Base-by-base conservation (phyloP, 2,888 invertebrate genomes). In the Drosophila austrosaltans region DNA sequence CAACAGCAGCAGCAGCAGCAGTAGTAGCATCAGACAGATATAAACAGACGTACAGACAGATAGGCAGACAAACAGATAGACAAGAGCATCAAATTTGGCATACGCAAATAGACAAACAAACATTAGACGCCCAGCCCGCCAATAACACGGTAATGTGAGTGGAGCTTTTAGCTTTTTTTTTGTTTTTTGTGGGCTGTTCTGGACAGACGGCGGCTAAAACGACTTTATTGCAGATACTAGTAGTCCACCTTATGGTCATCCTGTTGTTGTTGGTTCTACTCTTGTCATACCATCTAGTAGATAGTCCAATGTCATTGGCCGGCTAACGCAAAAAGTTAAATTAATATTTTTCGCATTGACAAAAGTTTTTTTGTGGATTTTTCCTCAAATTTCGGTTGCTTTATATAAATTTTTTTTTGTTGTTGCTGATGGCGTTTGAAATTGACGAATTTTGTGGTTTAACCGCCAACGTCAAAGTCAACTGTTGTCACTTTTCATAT, bases 381-480 rank as follows among this genome's bases (percentile, higher is more conserved):
- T 42, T 53, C 53, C 2, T 16, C 22, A 42, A 22, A 61, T 54
- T 64, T 53, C 54, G 48, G 5, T 42, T 8, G 8, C 2, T 36
- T 8, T 36, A 36, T 42, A 42, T 42, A n/a, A 2, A 25, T 25
- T 12, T 3, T 48, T 48, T 25, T 44, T 22, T 44, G 1, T 48
- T 12, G 10, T 48, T 22, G 48, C 10, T 48, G 22, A 3, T 48
- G 53, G 48, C 65, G 65, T 72, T 76, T 40, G 61, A 81, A 87
- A 83, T 89, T 89, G 87, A 84, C 85, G 87, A 79, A 89, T 89
- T 81, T 68, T 81, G 85, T 58, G 79, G 87, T 67, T 77, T 72
- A 89, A 76, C 81, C 82, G 69, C 72, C 60, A 63, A 58, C 77
- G 77, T 77, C 79, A 83, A 87, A 81, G 84, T 89, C 89, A 88